These are phyloP conservation scores for Poeciliopsis infans DNA, from an alignment of 2,797 vertebrate genomes.

Conservation along the genomic window DNA sequence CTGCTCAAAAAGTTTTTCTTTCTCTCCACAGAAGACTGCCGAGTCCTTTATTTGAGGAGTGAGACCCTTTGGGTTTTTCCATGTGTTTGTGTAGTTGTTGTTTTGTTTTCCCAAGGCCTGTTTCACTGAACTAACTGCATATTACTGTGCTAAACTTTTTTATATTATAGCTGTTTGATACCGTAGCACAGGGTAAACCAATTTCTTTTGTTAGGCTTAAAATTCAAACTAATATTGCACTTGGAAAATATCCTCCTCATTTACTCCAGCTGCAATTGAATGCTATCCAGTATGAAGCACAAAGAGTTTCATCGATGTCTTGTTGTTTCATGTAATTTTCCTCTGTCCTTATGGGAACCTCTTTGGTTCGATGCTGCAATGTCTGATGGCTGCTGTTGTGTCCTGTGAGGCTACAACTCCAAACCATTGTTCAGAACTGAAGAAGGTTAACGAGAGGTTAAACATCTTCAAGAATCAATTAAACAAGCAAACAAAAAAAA, in stretches of 20 bases:
- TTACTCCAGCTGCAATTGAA: neutral
- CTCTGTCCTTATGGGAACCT: neutral
- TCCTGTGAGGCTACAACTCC: neutral
- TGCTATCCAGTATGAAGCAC: neutral
- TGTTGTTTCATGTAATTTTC: neutral
- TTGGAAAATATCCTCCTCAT: neutral
- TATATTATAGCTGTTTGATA: neutral
- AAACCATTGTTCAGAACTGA: neutral
- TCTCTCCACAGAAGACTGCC: neutral
- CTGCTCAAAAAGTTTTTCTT: neutral
- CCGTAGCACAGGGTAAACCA: neutral
- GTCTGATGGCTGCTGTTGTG: neutral
- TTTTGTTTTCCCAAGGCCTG: neutral
- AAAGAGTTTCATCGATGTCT: neutral
- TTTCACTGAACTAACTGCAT: neutral
- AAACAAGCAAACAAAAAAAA: neutral
- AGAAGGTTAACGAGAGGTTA: neutral
- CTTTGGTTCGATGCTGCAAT: neutral
- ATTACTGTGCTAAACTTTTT: neutral
- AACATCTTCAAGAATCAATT: neutral
- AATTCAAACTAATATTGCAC: neutral
- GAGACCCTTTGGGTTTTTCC: neutral
- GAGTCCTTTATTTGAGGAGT: neutral
- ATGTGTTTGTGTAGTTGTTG: neutral
- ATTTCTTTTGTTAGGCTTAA: neutral